Percentiles rank a stretch among this genome's conserved stretches.
Evolutionary conservation across 2,113 vertebrate genomes (phyloP).

Genomic region (Lampris megalopsis): DNA sequence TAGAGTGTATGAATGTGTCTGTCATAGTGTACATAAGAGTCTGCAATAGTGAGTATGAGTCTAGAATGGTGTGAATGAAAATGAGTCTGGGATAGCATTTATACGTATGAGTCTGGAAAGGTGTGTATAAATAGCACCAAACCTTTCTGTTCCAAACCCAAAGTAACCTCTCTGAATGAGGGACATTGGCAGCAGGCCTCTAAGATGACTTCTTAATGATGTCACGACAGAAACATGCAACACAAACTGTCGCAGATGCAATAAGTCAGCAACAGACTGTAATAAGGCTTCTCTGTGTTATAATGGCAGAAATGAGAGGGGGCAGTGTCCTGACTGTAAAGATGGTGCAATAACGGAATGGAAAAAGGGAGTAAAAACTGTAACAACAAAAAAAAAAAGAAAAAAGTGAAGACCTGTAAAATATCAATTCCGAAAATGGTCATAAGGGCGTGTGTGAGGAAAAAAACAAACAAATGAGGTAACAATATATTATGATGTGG

Average conservation of each 20-base stretch:
- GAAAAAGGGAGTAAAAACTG: neutral
- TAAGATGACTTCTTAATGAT: conserved; percentile 22
- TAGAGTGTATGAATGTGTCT: too few relatives aligned
- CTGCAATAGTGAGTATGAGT: too few relatives aligned
- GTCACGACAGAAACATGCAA: conserved; percentile 27
- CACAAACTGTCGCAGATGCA: neutral
- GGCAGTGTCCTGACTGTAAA: too few relatives aligned
- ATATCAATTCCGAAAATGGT: too few relatives aligned
- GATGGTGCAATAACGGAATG: neutral
- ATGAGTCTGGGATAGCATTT: neutral
- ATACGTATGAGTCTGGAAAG: neutral
- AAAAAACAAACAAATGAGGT: too few relatives aligned
- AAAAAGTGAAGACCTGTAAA: too few relatives aligned
- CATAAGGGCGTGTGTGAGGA: too few relatives aligned
- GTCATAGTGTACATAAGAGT: too few relatives aligned
- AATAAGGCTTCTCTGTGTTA: neutral
- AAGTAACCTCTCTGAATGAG: conserved; percentile 33
- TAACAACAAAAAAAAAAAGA: too few relatives aligned
- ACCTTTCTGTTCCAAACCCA: conserved; percentile 18
- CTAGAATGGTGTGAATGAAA: too few relatives aligned
- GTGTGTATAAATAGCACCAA: conserved; percentile 43
- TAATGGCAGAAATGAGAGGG: conserved; percentile 5
- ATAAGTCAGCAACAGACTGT: neutral
- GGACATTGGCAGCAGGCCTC: conserved; percentile 21
- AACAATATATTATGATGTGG: too few relatives aligned